A percentile compares a stretch with the other conserved stretches of the same genome.
These are phyloP conservation scores for Heliocidaris erythrogramma DNA, from an alignment of 35 echinoderm and acorn worm species.

Conservation along the genomic window DNA sequence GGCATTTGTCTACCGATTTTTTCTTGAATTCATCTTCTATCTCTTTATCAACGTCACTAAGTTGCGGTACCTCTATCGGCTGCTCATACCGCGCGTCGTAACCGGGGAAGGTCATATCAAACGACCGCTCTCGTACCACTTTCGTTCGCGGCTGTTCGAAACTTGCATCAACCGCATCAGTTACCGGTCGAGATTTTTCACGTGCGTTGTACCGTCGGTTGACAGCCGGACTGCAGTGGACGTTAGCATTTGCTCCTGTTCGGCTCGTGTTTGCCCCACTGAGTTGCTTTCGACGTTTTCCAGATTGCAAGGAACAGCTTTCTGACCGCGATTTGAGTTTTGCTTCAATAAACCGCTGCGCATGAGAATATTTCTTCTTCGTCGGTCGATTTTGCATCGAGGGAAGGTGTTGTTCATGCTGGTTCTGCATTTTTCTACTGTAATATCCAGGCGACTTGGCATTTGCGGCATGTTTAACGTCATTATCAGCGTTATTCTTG, in stretches of 20 bases:
- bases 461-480: not conserved
- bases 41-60: conserved; percentile 24
- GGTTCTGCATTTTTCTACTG: conserved; percentile 6
- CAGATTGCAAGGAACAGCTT: not conserved
- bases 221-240: not conserved
- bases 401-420: not conserved
- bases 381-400: not conserved
- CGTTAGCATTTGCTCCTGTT: not conserved
- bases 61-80: not conserved
- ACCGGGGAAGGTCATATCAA: conserved; percentile 24
- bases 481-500: not conserved
- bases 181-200: conserved; percentile 3
- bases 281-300: not conserved
- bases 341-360: not conserved
- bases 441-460: conserved; percentile 15
- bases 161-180: not conserved
- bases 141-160: not conserved
- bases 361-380: not conserved
- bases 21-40: conserved; percentile 17
- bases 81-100: conserved; percentile 21
- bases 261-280: not conserved
- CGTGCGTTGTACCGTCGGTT: not conserved
- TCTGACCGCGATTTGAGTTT: conserved; percentile 5
- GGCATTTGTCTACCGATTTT: conserved; percentile 17
- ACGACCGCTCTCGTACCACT: not conserved